Evolutionary conservation across 2,888 invertebrate species (phyloP).

Genomic region (Eugnorisma glareosa): DNA sequence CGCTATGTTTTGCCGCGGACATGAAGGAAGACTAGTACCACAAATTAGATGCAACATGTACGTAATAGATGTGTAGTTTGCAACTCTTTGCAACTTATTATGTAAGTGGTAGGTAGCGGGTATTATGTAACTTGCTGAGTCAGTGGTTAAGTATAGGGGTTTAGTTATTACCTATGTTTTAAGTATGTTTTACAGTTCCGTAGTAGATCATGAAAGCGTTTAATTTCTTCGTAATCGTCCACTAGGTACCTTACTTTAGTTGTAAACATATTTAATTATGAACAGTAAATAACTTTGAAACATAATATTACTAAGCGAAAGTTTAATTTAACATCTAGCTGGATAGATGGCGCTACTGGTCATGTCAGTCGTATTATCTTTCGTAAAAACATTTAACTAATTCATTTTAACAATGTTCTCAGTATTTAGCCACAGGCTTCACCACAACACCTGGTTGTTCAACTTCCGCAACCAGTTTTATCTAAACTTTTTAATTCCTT

Average conservation of each 20-base stretch:
- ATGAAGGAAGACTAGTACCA: constrained; percentile 34
- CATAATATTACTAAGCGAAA: not conserved
- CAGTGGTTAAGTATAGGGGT: not conserved
- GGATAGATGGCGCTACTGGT: constrained; percentile 48
- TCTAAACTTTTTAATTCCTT: not conserved
- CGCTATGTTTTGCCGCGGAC: constrained; percentile 36
- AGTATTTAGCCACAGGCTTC: not conserved
- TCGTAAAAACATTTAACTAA: too few relatives aligned
- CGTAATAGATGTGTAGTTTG: constrained; percentile 20
- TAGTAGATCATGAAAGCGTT: too few relatives aligned
- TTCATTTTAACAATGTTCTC: not conserved
- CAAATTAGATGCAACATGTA: constrained; percentile 23
- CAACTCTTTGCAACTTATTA: constrained; percentile 34
- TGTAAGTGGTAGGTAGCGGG: constrained; percentile 4
- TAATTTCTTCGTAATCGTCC: not conserved
- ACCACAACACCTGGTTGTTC: not conserved
- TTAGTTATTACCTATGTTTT: not conserved
- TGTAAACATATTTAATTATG: not conserved
- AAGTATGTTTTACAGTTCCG: not conserved
- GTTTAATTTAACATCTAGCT: not conserved
- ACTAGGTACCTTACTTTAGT: not conserved
- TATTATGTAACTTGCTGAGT: constrained; percentile 23
- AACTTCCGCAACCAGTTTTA: not conserved
- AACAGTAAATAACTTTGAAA: not conserved
- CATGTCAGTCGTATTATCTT: not conserved